Evolutionary conservation across 1,140 invertebrate species (phyloP), one percentile per base, ranked within the genome.

Genomic region (Thaumetopoea pityocampa): DNA sequence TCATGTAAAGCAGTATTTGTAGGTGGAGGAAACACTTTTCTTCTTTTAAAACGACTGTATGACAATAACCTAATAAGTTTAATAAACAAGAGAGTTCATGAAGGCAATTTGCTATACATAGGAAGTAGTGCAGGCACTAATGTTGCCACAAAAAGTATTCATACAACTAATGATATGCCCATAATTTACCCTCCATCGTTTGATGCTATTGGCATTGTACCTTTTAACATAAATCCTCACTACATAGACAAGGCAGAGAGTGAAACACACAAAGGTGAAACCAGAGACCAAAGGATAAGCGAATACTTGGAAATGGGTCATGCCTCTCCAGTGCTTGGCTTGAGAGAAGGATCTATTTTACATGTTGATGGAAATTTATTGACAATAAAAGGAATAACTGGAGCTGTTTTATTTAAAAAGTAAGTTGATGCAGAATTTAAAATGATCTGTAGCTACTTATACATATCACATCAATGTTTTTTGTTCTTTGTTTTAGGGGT

Each of bases 141-240:
- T 87, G 91, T 95, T 5, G 90, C 92, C 8, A 94, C 93, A 8
- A 76, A 85, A 37, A 92, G 89, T 55, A 96, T 96, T 48, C 87
- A 90, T 59, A 94, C 92, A 28, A 95, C 93, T 38, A 95, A 94
- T 87, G 93, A 94, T 74, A 95, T 94, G 93, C 93, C 94, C 3
- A 94, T 96, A 34, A 89, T 91, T 22, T 91, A 90, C 73, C 93
- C 93, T 44, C 91, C 91, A 11, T 87, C 81, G 37, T 94, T 95
- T 81, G 82, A 90, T 46, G 93, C 92, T 4, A 78, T 95, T 22
- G 85, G 83, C 9, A 85, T 96, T 7, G 89, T 96, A 2, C 92
- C 92, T 2, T 95, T 95, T 67, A 95, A 96, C 71, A 94, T 96
- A 23, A 96, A 95, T 78, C 92, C 93, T 18, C 94, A 96, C 76